Percentiles rank a stretch among this genome's conserved stretches.
phyloP scores from a whole-genome alignment of 2,113 vertebrate genomes.

The Heterotilapia buettikoferi region DNA sequence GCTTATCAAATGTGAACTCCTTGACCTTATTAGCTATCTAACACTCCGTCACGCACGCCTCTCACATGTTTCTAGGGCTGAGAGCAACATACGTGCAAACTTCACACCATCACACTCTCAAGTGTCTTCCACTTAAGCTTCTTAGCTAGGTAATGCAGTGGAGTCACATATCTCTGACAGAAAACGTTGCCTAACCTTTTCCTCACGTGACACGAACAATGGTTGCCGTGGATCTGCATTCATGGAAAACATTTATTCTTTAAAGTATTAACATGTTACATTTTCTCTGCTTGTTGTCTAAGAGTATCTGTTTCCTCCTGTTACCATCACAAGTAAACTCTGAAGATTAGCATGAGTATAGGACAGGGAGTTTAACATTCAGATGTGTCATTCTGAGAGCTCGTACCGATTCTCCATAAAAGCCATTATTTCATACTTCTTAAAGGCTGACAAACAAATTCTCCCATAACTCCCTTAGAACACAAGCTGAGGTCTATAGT shows the following conservation, averaged over 20 bases:
- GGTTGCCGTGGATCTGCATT: neutral
- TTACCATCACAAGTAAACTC: neutral
- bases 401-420: neutral
- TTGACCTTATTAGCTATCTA: slow-evolving; percentile 38
- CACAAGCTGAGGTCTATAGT: slow-evolving; percentile 1
- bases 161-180: neutral
- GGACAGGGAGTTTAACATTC: neutral
- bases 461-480: neutral
- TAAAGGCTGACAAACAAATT: neutral
- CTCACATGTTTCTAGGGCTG: slow-evolving; percentile 38
- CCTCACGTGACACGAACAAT: neutral
- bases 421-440: neutral
- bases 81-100: slow-evolving; percentile 34
- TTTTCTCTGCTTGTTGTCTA: neutral
- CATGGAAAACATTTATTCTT: neutral
- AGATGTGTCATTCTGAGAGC: neutral
- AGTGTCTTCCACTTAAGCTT: slow-evolving; percentile 22
- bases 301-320: neutral
- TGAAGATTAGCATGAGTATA: neutral
- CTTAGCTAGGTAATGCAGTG: neutral
- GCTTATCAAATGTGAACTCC: slow-evolving; percentile 13
- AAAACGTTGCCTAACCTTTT: neutral
- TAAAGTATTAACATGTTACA: neutral
- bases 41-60: neutral
- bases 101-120: neutral